Evolutionary conservation across 2,113 vertebrate species (phyloP).

Genomic region (Picathartes gymnocephalus): DNA sequence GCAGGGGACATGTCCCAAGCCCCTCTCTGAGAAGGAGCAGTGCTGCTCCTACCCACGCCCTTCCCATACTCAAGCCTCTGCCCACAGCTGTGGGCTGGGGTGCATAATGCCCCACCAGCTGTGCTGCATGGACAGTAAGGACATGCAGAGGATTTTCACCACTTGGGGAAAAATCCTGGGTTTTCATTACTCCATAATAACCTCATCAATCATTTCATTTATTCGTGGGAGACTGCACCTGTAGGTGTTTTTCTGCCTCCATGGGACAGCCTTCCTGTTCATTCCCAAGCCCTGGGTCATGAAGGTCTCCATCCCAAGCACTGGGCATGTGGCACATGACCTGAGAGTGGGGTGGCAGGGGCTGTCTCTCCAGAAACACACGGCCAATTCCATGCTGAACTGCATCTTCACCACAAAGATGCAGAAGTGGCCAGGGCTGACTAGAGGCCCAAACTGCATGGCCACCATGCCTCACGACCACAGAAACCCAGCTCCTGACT

Average conservation of each 20-base stretch:
- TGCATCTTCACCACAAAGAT: rapidly evolving
- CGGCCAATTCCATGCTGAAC: rapidly evolving
- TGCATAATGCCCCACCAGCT: neutral
- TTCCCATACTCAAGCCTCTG: neutral
- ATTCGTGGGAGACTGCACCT: neutral
- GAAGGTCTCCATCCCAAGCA: neutral
- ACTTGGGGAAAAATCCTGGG: neutral
- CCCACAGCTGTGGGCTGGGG: no score
- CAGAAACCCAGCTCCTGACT: neutral
- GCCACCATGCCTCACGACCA: neutral
- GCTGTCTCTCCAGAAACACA: neutral
- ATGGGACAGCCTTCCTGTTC: neutral
- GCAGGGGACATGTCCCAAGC: neutral
- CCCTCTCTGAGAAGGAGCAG: neutral
- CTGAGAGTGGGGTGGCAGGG: neutral
- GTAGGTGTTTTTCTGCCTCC: neutral
- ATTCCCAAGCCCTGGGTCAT: neutral
- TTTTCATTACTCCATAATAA: neutral
- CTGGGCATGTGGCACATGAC: neutral
- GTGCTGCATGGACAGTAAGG: neutral
- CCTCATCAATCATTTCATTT: neutral
- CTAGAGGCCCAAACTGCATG: rapidly evolving
- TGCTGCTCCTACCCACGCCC: neutral
- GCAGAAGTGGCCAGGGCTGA: neutral
- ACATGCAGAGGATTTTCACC: neutral